Evolutionary conservation across 2,113 vertebrate species (phyloP).

Genomic region (Atractosteus spatula): DNA sequence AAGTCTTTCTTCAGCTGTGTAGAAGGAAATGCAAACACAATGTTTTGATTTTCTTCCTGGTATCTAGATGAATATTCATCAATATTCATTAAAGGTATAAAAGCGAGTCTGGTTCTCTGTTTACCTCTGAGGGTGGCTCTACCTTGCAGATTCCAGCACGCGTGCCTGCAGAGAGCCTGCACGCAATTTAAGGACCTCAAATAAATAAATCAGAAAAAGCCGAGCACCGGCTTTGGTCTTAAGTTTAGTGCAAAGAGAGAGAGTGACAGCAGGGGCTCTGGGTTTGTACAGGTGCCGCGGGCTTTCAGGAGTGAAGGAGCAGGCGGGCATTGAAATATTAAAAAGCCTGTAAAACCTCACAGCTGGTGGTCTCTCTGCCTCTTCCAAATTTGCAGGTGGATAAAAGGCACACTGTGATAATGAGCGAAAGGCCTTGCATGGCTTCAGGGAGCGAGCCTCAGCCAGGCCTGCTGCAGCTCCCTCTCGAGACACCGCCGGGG

Average conservation of each 20-base stretch:
- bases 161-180: slow-evolving; percentile 29
- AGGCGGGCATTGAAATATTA: slow-evolving; percentile 37
- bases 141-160: slow-evolving; percentile 14
- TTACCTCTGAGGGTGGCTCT: slow-evolving; percentile 12
- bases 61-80: too few species aligned
- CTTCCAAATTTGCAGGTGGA: slow-evolving; percentile 29
- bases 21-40: too few species aligned
- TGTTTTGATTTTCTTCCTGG: too few species aligned
- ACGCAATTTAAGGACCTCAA: too few species aligned
- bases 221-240: too few species aligned
- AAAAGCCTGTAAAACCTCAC: slow-evolving; percentile 37
- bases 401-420: slow-evolving; percentile 19
- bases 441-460: slow-evolving; percentile 16
- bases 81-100: neutral
- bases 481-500: slow-evolving; percentile 16
- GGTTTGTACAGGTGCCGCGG: slow-evolving; percentile 27
- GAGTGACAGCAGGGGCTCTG: slow-evolving; percentile 23
- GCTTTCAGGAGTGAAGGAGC: slow-evolving; percentile 31
- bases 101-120: neutral
- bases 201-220: too few species aligned
- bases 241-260: neutral
- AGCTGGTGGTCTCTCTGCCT: slow-evolving; percentile 44
- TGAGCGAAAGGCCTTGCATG: neutral
- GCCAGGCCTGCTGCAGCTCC: slow-evolving; percentile 15
- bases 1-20: too few species aligned